Base-by-base conservation (phyloP, 2,113 vertebrate genomes). In the Cairina moschata region DNA sequence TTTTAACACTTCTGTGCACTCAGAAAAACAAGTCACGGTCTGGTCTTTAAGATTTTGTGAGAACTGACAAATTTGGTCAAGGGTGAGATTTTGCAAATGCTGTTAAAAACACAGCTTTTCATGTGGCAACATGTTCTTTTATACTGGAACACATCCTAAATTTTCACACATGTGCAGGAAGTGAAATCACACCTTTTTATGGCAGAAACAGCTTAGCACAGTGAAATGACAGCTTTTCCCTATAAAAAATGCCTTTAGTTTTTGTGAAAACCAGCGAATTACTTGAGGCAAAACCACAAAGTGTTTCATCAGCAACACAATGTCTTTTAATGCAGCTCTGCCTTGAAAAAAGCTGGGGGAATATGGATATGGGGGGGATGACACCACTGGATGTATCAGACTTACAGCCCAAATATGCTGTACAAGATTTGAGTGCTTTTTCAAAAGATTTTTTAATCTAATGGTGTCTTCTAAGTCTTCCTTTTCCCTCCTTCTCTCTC, bases 141-240 rank as follows among this genome's bases (percentile, higher is more conserved):
- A 75, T 94, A 78, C 90, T 96, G 87, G 86, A 96, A 95, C 95
- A 95, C 93, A 95, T 95, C 86, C 91, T 96, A 95, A 94, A 95
- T 95, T 97, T 96, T 97, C 96, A 95, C 96, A 96, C 95, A 95
- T 96, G 93, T 96, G 96, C 91, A 95, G 95, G 95, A 96, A 96
- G 96, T 97, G 96, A 97, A 97, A 96, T 97, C 97, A 96, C 95
- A 97, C 96, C 96, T 96, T 97, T 97, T 95, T 97, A 97, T 94
- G 88, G 96, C 92, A 95, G 95, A 97, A 96, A 95, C 95, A 96
- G 91, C 91, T 97, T 97, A 97, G 93, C 96, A 92, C 95, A 92
- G 83, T 94, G 90, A 93, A 96, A 93, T 91, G 94, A 96, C 95
- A 96, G 95, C 90, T 95, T 96, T 95, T 88, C 52, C 91, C 86